Conservation (phyloP, 2,888 invertebrate genomes). For the Plebejus melissa region DNA sequence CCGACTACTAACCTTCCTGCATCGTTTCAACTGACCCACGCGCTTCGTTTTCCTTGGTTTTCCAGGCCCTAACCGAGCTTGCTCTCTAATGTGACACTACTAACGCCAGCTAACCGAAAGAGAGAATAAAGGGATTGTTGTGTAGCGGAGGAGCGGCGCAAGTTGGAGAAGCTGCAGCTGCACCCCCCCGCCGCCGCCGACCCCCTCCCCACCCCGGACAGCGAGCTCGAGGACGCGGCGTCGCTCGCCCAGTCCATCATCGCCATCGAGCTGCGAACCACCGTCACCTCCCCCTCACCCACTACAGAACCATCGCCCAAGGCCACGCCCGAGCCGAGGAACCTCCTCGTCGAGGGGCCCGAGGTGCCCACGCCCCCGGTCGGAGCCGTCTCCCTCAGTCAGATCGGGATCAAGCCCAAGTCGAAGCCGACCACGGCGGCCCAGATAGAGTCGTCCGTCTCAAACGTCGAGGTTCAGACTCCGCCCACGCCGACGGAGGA, state of each 20-base stretch:
- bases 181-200: slow-evolving; percentile 59
- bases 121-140: slow-evolving; percentile 73
- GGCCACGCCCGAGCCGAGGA: slow-evolving; percentile 42
- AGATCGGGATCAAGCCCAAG: slow-evolving; percentile 69
- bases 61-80: slow-evolving; percentile 80
- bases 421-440: slow-evolving; percentile 60
- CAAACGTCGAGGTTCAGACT: slow-evolving; percentile 40
- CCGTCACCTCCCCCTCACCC: slow-evolving; percentile 53
- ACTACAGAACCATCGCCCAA: slow-evolving; percentile 42
- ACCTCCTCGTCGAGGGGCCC: slow-evolving; percentile 57
- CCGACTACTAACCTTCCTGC: slow-evolving; percentile 69
- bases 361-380: slow-evolving; percentile 74
- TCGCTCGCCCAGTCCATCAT: slow-evolving; percentile 71
- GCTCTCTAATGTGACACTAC: slow-evolving; percentile 80
- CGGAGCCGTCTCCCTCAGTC: slow-evolving; percentile 72
- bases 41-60: slow-evolving; percentile 77
- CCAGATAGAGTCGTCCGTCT: slow-evolving; percentile 64
- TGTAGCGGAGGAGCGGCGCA: slow-evolving; percentile 76
- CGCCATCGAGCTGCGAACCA: slow-evolving; percentile 64
- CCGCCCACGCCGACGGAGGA: slow-evolving; percentile 42
- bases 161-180: slow-evolving; percentile 69
- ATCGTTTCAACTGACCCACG: slow-evolving; percentile 71
- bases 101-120: slow-evolving; percentile 75
- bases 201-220: slow-evolving; percentile 71
- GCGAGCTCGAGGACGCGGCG: slow-evolving; percentile 73